These are phyloP conservation scores for Ispidina lecontei DNA, from an alignment of 2,797 vertebrate species.

Conservation along the genomic window DNA sequence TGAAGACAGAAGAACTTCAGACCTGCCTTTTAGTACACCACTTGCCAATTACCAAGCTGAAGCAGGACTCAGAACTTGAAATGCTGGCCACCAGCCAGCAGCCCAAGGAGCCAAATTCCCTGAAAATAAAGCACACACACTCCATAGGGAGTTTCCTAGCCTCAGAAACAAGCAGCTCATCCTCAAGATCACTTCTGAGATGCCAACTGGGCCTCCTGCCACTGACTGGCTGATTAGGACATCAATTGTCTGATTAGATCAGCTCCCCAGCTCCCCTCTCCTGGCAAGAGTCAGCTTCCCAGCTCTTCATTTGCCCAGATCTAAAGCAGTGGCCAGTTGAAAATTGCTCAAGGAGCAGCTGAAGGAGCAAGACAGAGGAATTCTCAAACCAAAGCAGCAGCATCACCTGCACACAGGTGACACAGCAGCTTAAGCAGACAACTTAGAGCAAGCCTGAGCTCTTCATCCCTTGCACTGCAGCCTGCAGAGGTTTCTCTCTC, in stretches of 20 bases:
- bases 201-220: neutral
- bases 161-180: neutral
- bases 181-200: neutral
- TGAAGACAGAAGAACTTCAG: neutral
- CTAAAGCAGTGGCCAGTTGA: neutral
- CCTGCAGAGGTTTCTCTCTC: neutral
- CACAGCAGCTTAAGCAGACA: neutral
- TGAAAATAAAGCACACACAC: neutral
- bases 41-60: neutral
- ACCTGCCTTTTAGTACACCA: neutral
- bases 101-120: neutral
- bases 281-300: neutral
- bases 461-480: neutral
- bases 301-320: neutral
- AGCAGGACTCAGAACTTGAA: neutral
- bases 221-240: neutral
- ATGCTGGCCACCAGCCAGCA: neutral
- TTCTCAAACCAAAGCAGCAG: neutral
- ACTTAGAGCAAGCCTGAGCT: rapidly evolving
- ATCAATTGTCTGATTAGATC: neutral
- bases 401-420: neutral
- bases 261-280: neutral
- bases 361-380: neutral
- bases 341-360: neutral
- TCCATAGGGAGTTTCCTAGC: neutral